Evolutionary conservation across 2,797 vertebrate genomes (phyloP), one percentile per base, ranked within the genome.

Genomic region (Telmatherina bonti): DNA sequence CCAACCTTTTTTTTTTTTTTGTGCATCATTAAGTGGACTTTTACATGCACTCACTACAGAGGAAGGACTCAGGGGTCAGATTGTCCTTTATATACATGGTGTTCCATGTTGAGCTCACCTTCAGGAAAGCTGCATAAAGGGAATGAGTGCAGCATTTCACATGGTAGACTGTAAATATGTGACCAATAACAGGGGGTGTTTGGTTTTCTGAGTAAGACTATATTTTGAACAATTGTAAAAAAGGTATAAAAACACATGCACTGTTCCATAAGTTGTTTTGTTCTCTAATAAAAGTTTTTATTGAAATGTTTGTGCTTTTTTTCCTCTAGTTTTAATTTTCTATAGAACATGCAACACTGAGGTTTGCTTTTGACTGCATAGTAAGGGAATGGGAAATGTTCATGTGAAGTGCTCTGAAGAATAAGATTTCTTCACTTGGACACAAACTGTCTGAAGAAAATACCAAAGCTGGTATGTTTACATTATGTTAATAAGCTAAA

Each of bases 161-260:
- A 47, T 27, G 29, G 26, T 74, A 51, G 0, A 70, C 61, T 87
- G 81, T 87, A 89, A 68, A 82, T 85, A 87, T 60, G 77, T 69
- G 70, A 70, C 26, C 43, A 57, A 55, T 66, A 33, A n/a, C 65
- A 41, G 74, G 61, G 55, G 49, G 9, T 74, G 61, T 78, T 85
- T 74, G 67, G 20, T 67, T 81, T 68, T 65, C 26, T 27, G 36
- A 82, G 67, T 58, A 57, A 63, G 16, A 72, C 63, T 78, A 62
- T 86, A 85, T 89, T 89, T 86, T 65, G 53, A 75, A 74, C 9
- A 56, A 15, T 2, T 81, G 22, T 65, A 67, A 61, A 57, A 4
- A 53, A 64, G 67, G 59, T 51, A 51, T 2, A 52, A 24, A 55
- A 26, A 24, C n/a, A 64, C 64, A 43, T 67, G 20, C 35, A 49